Base-by-base conservation (phyloP, 2,888 invertebrate genomes). In the Eretmocerus hayati region DNA sequence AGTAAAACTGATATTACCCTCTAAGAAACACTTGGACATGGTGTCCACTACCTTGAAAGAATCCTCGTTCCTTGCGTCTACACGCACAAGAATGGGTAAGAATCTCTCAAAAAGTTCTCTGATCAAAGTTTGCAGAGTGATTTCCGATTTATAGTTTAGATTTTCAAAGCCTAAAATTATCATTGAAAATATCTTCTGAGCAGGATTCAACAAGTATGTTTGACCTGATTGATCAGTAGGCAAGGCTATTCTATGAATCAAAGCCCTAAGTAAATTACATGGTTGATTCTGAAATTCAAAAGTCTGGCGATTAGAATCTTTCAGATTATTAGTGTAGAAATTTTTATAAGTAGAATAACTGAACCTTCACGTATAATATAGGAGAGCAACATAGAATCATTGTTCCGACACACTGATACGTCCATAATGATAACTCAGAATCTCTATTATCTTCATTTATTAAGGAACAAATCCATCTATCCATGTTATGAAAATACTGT, bases 121-220 rank as follows among this genome's bases (percentile, higher is more conserved):
- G 6, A 68, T 54, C 30, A 71, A 22, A 1, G 55, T 54, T 50
- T 67, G 66, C 19, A 71, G 52, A 19, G 60, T 57, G 21, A 67
- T 55, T 35, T 71, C 70, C 23, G 59, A 58, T 42, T 61, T 62
- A 13, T 62, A 45, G 31, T 62, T 62, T 11, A 69, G 51, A 38
- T 55, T 54, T 44, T 69, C 67, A n/a, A 71, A 50, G 33, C 71
- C 68, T 22, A 67, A 56, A 13, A 71, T 50, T 18, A 70, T 56
- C 64, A 63, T 65, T 8, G 66, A 65, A 46, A 71, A 71, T 55
- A 71, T 67, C 41, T 53, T 59, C 45, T 65, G 65, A 4, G 63
- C 64, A 9, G 67, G 50, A 16, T 57, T 47, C 26, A 57, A 61
- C 15, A 67, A 53, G 38, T 61, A 60, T 1, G 21, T 31, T 23